A percentile compares a stretch with the other conserved stretches of the same genome.
These are phyloP conservation scores for Drosophila rhopaloa DNA, from an alignment of 1,140 invertebrate genomes.

Conservation along the genomic window DNA sequence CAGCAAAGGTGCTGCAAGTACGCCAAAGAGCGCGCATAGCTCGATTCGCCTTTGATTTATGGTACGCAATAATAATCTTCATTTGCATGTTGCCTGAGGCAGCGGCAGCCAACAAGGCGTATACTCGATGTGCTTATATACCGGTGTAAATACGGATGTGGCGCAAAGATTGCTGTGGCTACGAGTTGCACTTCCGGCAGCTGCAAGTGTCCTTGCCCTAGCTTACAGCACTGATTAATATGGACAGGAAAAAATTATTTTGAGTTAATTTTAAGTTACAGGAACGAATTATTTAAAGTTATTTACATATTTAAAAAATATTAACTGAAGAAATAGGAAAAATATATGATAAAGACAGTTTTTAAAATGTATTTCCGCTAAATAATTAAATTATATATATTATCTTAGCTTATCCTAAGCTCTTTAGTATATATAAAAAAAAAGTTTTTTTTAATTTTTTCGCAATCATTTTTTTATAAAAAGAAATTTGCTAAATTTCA, in stretches of 20 bases:
- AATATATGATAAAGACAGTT: no score
- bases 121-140: constrained; percentile 46
- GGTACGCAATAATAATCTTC: constrained; percentile 77
- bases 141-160: constrained; percentile 1
- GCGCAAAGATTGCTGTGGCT: constrained; percentile 23
- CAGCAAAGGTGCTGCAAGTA: constrained; percentile 58
- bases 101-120: constrained; percentile 50
- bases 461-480: no score
- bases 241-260: background rate
- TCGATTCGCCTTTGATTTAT: constrained; percentile 77
- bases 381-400: no score
- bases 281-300: background rate
- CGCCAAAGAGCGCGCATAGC: constrained; percentile 69
- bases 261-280: background rate
- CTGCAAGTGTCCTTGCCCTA: constrained; percentile 53
- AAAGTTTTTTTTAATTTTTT: no score
- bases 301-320: background rate
- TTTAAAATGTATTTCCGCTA: no score
- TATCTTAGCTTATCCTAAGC: no score
- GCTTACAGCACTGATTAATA: constrained; percentile 15
- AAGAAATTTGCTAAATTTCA: no score
- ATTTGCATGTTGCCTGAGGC: constrained; percentile 65
- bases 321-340: no score
- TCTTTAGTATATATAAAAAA: no score
- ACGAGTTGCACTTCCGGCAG: constrained; percentile 70